Evolutionary conservation across 2,113 vertebrate species (phyloP).

Genomic region (Crotalus horridus): DNA sequence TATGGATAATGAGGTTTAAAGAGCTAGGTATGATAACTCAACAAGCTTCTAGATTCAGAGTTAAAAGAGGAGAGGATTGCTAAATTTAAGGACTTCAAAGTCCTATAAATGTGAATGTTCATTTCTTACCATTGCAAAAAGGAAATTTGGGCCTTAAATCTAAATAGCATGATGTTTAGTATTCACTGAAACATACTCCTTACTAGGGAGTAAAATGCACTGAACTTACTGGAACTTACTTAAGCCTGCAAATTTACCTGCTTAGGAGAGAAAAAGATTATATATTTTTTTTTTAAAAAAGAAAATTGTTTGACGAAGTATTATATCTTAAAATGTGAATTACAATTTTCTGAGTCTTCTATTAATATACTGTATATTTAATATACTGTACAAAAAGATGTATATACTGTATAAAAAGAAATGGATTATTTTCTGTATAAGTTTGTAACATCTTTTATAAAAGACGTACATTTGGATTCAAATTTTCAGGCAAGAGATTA

Average conservation of each 20-base stretch:
- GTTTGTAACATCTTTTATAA: background rate
- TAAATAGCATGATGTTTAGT: background rate
- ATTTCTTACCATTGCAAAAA: background rate
- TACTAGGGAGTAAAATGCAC: background rate
- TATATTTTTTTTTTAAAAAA: background rate
- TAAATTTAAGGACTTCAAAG: conserved; percentile 43
- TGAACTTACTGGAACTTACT: background rate
- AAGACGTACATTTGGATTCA: conserved; percentile 54
- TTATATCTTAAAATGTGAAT: fast-evolving
- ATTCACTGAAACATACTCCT: background rate
- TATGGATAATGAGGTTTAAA: background rate
- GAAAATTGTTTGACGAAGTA: background rate
- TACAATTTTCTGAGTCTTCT: background rate
- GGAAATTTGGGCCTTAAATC: background rate
- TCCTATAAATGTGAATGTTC: fast-evolving
- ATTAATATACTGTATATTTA: background rate
- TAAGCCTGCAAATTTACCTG: background rate
- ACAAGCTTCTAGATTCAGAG: background rate
- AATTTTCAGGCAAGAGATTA: conserved; percentile 46
- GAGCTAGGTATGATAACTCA: background rate
- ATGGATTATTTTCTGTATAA: background rate
- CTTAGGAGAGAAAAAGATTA: background rate
- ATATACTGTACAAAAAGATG: background rate
- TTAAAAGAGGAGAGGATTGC: background rate
- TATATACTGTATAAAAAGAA: background rate